Percentiles rank a stretch among this genome's conserved stretches.
Conservation (phyloP, 1,140 invertebrate genomes). For the Drosophila teissieri region DNA sequence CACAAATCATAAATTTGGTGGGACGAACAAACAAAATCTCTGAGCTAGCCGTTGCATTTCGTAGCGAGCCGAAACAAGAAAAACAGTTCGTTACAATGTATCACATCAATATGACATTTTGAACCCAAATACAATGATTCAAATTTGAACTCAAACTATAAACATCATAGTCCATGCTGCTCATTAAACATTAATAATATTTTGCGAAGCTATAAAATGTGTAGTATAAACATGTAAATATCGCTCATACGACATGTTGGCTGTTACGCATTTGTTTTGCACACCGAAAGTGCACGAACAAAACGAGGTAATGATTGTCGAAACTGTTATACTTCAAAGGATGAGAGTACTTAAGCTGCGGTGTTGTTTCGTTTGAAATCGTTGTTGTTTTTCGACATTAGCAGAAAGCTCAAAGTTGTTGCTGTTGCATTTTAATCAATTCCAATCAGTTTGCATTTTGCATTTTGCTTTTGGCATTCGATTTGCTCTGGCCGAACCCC, state of each 20-base stretch:
- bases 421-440: slow-evolving; percentile 74
- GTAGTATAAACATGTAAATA: not conserved
- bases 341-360: not conserved
- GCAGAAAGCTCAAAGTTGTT: slow-evolving; percentile 33
- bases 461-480: slow-evolving; percentile 53
- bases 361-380: not conserved
- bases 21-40: too few relatives aligned
- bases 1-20: too few relatives aligned
- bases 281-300: not conserved
- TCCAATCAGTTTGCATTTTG: slow-evolving; percentile 70
- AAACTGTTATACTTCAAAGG: not conserved
- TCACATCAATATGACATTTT: too few relatives aligned
- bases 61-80: too few relatives aligned
- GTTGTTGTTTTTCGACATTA: slow-evolving; percentile 35
- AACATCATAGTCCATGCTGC: too few relatives aligned
- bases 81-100: too few relatives aligned
- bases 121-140: too few relatives aligned
- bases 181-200: too few relatives aligned
- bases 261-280: not conserved
- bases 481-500: slow-evolving; percentile 18
- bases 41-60: too few relatives aligned
- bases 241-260: not conserved
- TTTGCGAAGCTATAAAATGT: too few relatives aligned
- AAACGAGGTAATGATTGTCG: too few relatives aligned
- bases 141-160: too few relatives aligned